Percentiles rank a stretch among this genome's conserved stretches.
Conservation (phyloP, 2,888 invertebrate species). For the Stenodera caucasica region DNA sequence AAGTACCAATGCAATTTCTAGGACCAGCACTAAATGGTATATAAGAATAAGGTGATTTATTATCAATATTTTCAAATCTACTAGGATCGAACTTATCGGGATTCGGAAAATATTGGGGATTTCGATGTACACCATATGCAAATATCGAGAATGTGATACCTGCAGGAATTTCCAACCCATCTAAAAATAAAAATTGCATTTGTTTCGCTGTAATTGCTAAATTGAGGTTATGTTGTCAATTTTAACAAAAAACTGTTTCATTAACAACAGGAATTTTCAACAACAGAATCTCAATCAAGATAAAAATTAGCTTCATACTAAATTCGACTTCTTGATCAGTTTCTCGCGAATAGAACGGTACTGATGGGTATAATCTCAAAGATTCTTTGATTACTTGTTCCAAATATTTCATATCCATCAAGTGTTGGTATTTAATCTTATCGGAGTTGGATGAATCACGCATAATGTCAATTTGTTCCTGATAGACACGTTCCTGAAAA, state of each 20-base stretch:
- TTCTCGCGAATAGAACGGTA: not conserved
- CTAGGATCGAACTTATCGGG: slow-evolving; percentile 53
- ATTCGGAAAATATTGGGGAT: slow-evolving; percentile 49
- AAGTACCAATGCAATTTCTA: slow-evolving; percentile 29
- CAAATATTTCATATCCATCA: not conserved
- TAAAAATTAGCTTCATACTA: not conserved
- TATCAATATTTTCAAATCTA: slow-evolving; percentile 40
- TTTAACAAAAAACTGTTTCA: no score
- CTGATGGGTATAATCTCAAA: not conserved
- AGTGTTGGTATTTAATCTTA: not conserved
- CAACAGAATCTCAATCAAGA: not conserved
- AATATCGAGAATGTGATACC: not conserved
- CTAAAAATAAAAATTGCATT: not conserved
- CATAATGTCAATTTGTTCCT: slow-evolving; percentile 49
- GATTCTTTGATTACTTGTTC: not conserved
- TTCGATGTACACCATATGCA: slow-evolving; percentile 45
- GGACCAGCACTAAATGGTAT: slow-evolving; percentile 32
- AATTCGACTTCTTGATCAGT: not conserved
- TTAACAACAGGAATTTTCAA: no score
- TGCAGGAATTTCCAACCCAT: not conserved
- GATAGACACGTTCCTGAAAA: slow-evolving; percentile 45
- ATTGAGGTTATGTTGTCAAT: no score
- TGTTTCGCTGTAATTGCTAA: no score
- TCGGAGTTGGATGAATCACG: slow-evolving; percentile 25
- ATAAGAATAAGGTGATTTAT: slow-evolving; percentile 13